Evolutionary conservation across 2,797 vertebrate species (phyloP).

Genomic region (Eptatretus atami): DNA sequence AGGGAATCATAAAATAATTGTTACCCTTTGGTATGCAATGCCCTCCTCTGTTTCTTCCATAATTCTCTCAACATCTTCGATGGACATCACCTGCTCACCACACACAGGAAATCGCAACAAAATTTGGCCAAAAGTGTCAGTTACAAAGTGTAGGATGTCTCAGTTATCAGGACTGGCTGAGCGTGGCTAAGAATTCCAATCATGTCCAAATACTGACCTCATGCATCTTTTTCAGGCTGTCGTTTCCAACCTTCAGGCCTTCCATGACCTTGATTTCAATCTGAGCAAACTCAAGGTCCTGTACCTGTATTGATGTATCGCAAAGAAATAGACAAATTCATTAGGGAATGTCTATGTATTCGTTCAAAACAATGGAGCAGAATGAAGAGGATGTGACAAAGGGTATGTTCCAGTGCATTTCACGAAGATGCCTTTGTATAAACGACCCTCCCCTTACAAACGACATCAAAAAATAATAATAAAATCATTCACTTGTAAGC

Average conservation of each 20-base stretch:
- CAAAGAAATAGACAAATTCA: neutral
- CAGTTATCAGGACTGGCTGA: no score
- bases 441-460: neutral
- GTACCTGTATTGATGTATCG: constrained; percentile 12
- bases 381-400: no score
- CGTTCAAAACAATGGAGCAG: no score
- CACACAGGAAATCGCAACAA: no score
- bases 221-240: constrained; percentile 47
- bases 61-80: constrained; percentile 64
- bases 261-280: constrained; percentile 72
- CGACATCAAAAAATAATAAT: no score
- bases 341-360: no score
- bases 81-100: constrained; percentile 38
- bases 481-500: neutral
- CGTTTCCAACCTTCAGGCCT: constrained; percentile 54
- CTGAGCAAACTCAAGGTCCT: constrained; percentile 59
- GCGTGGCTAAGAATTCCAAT: neutral
- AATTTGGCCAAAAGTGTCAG: no score
- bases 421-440: no score
- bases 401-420: no score
- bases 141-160: no score
- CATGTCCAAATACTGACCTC: constrained; percentile 12
- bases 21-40: constrained; percentile 59
- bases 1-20: constrained; percentile 1
- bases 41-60: constrained; percentile 70